Evolutionary conservation across 2,797 vertebrate species (phyloP).

Genomic region (Ceryle rudis): DNA sequence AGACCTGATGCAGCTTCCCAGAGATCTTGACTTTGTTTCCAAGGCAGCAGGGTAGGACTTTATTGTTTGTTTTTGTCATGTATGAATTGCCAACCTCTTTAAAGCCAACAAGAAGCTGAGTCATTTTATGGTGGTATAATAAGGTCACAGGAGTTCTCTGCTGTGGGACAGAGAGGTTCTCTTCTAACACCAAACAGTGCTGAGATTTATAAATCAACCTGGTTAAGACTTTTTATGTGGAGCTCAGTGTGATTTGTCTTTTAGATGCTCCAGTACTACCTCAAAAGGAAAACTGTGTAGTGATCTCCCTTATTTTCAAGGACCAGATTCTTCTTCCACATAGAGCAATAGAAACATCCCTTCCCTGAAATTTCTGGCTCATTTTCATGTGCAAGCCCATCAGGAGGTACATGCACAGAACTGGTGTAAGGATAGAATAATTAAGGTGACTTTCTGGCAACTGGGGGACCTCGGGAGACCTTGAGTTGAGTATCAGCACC

Average conservation of each 20-base stretch:
- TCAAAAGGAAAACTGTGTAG: neutral
- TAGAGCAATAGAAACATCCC: neutral
- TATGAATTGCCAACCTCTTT: conserved; percentile 27
- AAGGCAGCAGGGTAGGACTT: conserved; percentile 89
- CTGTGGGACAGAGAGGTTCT: neutral
- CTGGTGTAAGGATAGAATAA: neutral
- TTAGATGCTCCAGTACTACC: neutral
- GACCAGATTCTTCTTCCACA: neutral
- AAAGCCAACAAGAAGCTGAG: conserved; percentile 6
- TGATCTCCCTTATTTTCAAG: neutral
- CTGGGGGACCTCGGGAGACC: neutral
- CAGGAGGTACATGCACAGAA: neutral
- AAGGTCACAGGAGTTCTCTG: conserved; percentile 10
- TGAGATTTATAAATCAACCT: neutral
- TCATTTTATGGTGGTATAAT: conserved; percentile 20
- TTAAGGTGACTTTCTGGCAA: neutral
- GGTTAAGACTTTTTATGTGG: neutral
- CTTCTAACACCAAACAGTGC: neutral
- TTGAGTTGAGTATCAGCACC: neutral
- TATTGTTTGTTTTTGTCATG: conserved; percentile 17
- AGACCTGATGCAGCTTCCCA: conserved; percentile 87
- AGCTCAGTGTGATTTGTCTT: neutral
- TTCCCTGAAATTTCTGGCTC: neutral
- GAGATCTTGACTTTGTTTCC: conserved; percentile 87
- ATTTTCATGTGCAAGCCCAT: neutral